phyloP scores from a whole-genome alignment of 2,113 vertebrate species.

The Oenanthe oenanthe region DNA sequence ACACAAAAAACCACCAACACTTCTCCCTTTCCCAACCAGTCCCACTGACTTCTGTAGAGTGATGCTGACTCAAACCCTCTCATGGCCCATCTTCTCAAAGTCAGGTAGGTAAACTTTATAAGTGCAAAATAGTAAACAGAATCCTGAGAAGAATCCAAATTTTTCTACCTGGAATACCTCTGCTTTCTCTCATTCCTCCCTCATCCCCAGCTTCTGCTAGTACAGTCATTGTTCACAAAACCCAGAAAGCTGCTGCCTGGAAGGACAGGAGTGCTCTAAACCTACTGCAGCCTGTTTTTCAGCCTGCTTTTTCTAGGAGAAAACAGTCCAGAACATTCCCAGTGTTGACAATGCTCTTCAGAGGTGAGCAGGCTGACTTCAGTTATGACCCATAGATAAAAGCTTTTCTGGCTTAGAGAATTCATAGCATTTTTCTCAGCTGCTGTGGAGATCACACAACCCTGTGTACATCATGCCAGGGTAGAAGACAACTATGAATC shows the following conservation, averaged over 20 bases:
- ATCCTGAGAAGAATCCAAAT: not conserved
- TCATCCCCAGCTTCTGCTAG: not conserved
- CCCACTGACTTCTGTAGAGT: not conserved
- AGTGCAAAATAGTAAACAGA: not conserved
- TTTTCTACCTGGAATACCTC: not conserved
- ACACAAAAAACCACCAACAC: not conserved
- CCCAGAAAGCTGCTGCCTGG: not conserved
- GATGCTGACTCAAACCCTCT: not conserved
- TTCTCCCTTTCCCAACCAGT: not conserved
- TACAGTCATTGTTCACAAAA: not conserved
- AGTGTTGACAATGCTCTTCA: not conserved
- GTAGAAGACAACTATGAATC: not conserved
- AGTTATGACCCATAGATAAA: not conserved
- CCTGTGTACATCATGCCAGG: not conserved
- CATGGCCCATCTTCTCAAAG: accelerated
- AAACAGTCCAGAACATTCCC: not conserved
- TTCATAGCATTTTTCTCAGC: conserved; percentile 1
- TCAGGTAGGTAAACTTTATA: not conserved
- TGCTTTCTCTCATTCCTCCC: not conserved
- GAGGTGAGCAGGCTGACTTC: not conserved
- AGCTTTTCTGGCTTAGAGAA: not conserved
- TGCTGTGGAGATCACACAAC: not conserved
- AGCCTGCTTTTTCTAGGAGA: not conserved
- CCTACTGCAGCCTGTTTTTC: not conserved
- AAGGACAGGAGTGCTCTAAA: not conserved